Evolutionary conservation across 1,140 invertebrate genomes (phyloP).

Genomic region (Zaprionus ornatus): DNA sequence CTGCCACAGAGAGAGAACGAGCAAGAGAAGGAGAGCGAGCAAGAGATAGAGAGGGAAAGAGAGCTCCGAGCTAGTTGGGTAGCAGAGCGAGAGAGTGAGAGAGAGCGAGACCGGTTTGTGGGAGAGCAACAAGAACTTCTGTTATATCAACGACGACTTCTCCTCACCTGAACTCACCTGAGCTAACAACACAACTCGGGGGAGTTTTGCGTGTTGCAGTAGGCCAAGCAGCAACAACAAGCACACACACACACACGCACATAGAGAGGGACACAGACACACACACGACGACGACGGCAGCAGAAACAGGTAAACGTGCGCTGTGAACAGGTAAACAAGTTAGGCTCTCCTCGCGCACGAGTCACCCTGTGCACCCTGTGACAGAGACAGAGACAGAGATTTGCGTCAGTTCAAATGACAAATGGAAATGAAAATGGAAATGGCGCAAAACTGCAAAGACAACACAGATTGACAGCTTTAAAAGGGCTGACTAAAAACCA

Average conservation of each 20-base stretch:
- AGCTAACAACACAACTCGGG: constrained; percentile 39
- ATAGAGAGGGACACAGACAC: not conserved
- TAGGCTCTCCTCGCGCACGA: constrained; percentile 13
- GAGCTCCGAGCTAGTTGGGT: no score
- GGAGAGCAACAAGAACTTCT: constrained; percentile 53
- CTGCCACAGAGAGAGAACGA: constrained; percentile 9
- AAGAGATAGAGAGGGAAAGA: not conserved
- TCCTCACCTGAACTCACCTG: constrained; percentile 17
- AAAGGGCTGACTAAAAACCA: constrained; percentile 30
- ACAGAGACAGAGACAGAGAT: constrained; percentile 24
- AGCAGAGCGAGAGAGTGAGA: not conserved
- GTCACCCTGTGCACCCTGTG: constrained; percentile 55
- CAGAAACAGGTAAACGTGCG: constrained; percentile 63
- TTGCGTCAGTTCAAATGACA: constrained; percentile 50
- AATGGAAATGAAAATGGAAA: constrained; percentile 38
- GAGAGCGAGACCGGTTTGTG: constrained; percentile 52
- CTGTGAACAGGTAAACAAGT: constrained; percentile 58
- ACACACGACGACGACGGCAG: not conserved
- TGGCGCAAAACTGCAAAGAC: constrained; percentile 31
- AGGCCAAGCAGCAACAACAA: constrained; percentile 20
- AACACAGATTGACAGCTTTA: constrained; percentile 6
- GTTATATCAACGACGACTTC: constrained; percentile 53
- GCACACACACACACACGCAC: constrained; percentile 1
- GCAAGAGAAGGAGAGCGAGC: not conserved
- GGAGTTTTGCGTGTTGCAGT: constrained; percentile 64